Evolutionary conservation across 2,888 invertebrate genomes (phyloP).

Genomic region (Agrotis exclamationis): DNA sequence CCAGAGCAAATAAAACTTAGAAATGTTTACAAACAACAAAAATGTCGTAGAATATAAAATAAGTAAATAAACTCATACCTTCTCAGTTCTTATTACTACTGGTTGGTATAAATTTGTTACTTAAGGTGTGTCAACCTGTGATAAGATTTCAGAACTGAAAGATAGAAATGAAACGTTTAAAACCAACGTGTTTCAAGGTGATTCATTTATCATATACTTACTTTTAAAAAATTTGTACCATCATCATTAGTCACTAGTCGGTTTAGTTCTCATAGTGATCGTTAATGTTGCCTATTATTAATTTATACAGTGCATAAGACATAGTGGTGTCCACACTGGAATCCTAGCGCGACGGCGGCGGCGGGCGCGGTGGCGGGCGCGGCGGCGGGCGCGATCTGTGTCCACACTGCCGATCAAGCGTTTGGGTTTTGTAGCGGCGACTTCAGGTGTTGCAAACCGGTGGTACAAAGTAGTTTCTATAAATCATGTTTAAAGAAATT

Average conservation of each 20-base stretch:
- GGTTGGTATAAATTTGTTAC: conserved; percentile 19
- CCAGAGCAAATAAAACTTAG: conserved; percentile 13
- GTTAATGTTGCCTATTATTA: background rate
- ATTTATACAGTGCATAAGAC: background rate
- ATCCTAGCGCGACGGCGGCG: no score
- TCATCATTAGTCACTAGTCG: no score
- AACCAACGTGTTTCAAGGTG: conserved; percentile 27
- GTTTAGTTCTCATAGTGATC: background rate
- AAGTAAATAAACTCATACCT: conserved; percentile 8
- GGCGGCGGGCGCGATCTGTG: no score
- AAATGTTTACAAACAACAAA: conserved; percentile 29
- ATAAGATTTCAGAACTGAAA: conserved; percentile 48
- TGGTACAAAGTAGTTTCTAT: no score
- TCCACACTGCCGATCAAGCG: no score
- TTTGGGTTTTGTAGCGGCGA: no score
- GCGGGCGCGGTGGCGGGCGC: no score
- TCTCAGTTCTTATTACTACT: conserved; percentile 18
- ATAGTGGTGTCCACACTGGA: no score
- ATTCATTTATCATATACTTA: conserved; percentile 28
- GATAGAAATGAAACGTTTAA: conserved; percentile 16
- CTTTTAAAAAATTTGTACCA: conserved; percentile 1
- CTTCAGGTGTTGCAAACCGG: no score
- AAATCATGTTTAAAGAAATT: no score
- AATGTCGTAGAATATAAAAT: conserved; percentile 13
- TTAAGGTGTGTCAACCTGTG: conserved; percentile 48